These are phyloP conservation scores for Tragopan temminckii DNA, from an alignment of 2,797 vertebrate species.

Conservation along the genomic window DNA sequence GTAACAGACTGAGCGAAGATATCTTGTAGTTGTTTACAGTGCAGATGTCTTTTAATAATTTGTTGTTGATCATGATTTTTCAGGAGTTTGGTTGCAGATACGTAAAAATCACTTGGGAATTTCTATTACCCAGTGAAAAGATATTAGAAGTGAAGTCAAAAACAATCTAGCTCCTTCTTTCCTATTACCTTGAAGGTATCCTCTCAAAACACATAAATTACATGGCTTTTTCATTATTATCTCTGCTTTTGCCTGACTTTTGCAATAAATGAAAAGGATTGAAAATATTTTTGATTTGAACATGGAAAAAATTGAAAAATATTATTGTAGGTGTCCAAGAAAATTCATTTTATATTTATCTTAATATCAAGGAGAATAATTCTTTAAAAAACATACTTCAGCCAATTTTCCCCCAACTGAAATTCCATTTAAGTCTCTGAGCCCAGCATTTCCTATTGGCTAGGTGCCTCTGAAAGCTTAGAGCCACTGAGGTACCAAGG, in stretches of 20 bases:
- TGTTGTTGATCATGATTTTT: background rate
- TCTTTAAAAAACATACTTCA: background rate
- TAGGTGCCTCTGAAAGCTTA: background rate
- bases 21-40: background rate
- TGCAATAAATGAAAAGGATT: background rate
- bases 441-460: conserved; percentile 6
- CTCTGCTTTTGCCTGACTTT: background rate
- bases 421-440: background rate
- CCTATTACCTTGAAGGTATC: background rate
- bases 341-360: background rate
- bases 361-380: background rate
- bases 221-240: background rate
- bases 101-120: background rate
- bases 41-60: background rate
- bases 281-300: background rate
- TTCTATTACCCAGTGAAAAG: background rate
- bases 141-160: background rate
- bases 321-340: background rate
- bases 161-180: background rate
- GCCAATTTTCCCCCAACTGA: background rate
- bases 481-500: background rate
- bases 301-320: background rate
- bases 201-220: background rate
- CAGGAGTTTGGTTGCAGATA: background rate
- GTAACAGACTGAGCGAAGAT: background rate